Evolutionary conservation across 2,113 vertebrate genomes (phyloP).

Genomic region (Cyphomyrus discorhynchus): DNA sequence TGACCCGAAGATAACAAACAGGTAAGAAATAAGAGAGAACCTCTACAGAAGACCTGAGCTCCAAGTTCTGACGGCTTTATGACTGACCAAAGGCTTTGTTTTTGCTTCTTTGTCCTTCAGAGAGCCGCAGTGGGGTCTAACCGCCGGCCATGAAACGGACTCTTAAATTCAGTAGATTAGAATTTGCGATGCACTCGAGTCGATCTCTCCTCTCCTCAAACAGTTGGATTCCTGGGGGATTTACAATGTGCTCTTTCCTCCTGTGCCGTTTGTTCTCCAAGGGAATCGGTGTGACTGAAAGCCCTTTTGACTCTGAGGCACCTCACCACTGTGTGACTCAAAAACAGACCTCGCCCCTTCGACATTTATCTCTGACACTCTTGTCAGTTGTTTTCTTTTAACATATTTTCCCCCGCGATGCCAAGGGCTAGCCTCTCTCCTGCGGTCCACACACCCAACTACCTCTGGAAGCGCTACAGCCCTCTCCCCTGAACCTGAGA

Average conservation of each 20-base stretch:
- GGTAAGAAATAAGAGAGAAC: background rate
- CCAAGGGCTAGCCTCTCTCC: background rate
- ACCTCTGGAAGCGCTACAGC: background rate
- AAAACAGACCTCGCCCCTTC: background rate
- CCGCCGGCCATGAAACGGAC: background rate
- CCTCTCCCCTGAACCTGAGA: conserved; percentile 4
- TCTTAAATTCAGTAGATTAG: conserved; percentile 6
- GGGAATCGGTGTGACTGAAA: background rate
- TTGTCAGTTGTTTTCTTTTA: conserved; percentile 7
- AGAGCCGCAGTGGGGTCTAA: background rate
- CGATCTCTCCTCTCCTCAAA: background rate
- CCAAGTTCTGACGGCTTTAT: conserved; percentile 1
- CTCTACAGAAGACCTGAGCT: background rate
- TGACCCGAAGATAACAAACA: conserved; percentile 1
- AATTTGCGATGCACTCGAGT: background rate
- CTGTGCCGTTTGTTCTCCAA: background rate
- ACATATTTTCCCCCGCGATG: background rate
- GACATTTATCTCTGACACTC: background rate
- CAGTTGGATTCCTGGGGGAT: background rate
- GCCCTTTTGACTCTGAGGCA: background rate
- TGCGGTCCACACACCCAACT: background rate
- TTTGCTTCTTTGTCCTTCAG: background rate
- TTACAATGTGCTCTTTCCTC: conserved; percentile 1
- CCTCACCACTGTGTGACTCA: background rate
- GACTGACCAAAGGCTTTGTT: background rate